phyloP scores from a whole-genome alignment of 2,113 vertebrate species.

The Pleuronectes platessa region DNA sequence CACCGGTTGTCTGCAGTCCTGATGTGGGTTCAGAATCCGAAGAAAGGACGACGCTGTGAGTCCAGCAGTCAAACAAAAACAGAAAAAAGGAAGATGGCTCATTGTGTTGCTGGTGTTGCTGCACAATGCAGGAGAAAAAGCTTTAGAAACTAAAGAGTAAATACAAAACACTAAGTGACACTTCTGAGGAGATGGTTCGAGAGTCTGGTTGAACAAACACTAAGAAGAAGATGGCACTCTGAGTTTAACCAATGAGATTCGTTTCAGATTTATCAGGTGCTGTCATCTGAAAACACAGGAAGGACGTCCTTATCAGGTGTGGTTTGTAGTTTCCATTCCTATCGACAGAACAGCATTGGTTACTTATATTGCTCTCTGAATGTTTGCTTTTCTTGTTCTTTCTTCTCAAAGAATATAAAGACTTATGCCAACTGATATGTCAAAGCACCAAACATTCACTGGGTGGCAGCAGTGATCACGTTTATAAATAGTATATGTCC shows the following conservation, averaged over 20 bases:
- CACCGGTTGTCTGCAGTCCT: constrained; percentile 70
- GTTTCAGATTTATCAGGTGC: constrained; percentile 26
- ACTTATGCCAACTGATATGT: not conserved
- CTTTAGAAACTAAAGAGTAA: not conserved
- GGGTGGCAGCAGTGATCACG: constrained; percentile 37
- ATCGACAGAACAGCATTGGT: not conserved
- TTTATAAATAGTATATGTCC: not conserved
- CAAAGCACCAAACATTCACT: constrained; percentile 19
- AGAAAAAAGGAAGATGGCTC: constrained; percentile 28
- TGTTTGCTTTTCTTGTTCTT: not conserved
- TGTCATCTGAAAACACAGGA: constrained; percentile 48
- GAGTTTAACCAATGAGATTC: not conserved
- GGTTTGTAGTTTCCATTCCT: constrained; percentile 9
- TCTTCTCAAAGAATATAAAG: not conserved
- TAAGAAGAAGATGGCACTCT: not conserved
- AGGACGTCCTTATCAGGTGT: constrained; percentile 20
- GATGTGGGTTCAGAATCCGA: constrained; percentile 36
- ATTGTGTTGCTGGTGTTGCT: constrained; percentile 8
- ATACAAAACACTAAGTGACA: not conserved
- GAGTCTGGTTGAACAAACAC: not conserved
- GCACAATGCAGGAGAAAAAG: not conserved
- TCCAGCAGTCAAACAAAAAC: constrained; percentile 28
- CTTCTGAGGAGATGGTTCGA: not conserved
- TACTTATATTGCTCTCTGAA: not conserved
- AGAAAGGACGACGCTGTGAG: constrained; percentile 33